These are phyloP conservation scores for Hipposideros armiger DNA, from an alignment of 2,113 vertebrate species.

Conservation along the genomic window DNA sequence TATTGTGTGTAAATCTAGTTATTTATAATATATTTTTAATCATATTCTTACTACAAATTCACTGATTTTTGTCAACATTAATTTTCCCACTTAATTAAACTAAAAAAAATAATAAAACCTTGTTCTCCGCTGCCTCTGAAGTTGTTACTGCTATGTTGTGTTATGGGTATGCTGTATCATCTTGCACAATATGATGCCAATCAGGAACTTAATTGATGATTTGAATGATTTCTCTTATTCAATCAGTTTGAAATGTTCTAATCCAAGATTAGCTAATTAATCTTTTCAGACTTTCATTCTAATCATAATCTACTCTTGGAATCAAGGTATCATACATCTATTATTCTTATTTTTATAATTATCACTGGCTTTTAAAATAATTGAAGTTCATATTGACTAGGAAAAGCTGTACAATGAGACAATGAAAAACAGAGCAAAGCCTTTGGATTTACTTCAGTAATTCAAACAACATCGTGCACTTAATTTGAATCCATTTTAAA, in stretches of 20 bases:
- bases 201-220: conserved; percentile 60
- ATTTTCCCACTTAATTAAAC: background rate
- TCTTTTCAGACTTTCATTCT: conserved; percentile 69
- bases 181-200: conserved; percentile 21
- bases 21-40: background rate
- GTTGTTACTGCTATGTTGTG: background rate
- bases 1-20: background rate
- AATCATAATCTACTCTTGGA: conserved; percentile 59
- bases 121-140: background rate
- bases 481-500: conserved; percentile 36
- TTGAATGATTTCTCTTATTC: conserved; percentile 74
- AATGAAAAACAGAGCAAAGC: conserved; percentile 43
- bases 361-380: conserved; percentile 9
- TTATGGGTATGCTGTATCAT: background rate
- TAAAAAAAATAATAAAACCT: background rate
- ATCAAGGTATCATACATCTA: conserved; percentile 50
- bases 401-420: background rate
- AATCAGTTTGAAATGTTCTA: conserved; percentile 74
- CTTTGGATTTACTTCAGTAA: conserved; percentile 53
- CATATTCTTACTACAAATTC: background rate
- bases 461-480: background rate
- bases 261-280: conserved; percentile 77
- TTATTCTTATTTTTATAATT: background rate
- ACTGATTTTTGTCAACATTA: background rate
- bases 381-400: background rate